A percentile compares a stretch with the other conserved stretches of the same genome.
These are phyloP conservation scores for Tineola bisselliella DNA, from an alignment of 2,888 invertebrate species.

Conservation along the genomic window DNA sequence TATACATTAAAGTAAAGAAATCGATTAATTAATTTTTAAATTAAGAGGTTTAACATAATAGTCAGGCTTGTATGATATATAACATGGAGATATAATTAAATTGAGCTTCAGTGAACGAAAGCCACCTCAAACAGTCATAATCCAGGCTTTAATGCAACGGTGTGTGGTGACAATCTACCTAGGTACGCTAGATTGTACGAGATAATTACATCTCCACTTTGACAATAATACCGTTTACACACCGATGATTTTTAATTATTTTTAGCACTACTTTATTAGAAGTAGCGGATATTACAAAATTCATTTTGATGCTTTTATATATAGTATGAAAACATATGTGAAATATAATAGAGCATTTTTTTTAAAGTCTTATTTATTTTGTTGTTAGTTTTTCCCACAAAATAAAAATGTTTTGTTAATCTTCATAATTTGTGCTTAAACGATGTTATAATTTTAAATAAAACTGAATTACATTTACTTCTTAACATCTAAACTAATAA, in stretches of 20 bases:
- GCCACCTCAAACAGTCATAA: neutral
- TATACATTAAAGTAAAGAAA: too few relatives aligned
- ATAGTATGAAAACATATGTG: too few relatives aligned
- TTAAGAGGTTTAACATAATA: neutral
- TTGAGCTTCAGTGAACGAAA: constrained; percentile 1
- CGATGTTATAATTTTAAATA: too few relatives aligned
- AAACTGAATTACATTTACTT: too few relatives aligned
- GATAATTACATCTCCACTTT: constrained; percentile 8
- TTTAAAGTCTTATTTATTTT: too few relatives aligned
- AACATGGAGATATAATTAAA: neutral
- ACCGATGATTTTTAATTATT: neutral
- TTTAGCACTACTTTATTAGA: neutral
- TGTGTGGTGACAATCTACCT: constrained; percentile 5
- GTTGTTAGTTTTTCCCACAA: too few relatives aligned
- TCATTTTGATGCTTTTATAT: neutral
- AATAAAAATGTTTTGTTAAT: too few relatives aligned
- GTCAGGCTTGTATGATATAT: neutral
- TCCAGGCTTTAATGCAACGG: constrained; percentile 3
- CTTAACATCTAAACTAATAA: too few relatives aligned
- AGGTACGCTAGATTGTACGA: neutral
- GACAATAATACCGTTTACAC: neutral
- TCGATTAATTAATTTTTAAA: neutral
- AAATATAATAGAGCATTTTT: too few relatives aligned
- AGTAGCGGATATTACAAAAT: neutral
- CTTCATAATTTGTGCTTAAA: too few relatives aligned